These are phyloP conservation scores for Hypolimnas misippus DNA, from an alignment of 2,888 invertebrate species.

Conservation along the genomic window DNA sequence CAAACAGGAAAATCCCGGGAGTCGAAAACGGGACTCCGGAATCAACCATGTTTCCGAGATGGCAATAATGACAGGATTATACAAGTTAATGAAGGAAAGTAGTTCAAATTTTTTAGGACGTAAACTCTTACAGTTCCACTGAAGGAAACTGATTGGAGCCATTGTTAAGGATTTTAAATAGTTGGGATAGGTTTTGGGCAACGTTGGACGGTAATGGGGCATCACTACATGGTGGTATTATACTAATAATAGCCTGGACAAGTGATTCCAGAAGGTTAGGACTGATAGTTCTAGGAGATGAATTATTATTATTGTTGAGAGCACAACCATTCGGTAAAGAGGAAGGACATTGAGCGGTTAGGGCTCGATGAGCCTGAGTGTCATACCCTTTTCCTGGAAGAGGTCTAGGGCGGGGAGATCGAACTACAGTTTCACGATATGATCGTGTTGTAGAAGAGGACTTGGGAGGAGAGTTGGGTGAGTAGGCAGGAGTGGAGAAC, in stretches of 20 bases:
- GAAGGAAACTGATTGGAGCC: constrained; percentile 3
- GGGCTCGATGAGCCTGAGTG: background rate
- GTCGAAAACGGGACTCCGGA: background rate
- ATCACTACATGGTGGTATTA: constrained; percentile 2
- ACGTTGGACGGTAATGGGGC: constrained; percentile 17
- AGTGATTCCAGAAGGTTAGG: background rate
- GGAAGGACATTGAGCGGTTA: background rate
- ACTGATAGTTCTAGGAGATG: background rate
- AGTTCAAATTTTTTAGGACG: constrained; percentile 15
- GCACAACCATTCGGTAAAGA: background rate
- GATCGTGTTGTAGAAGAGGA: constrained; percentile 7
- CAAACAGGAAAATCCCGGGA: constrained; percentile 10
- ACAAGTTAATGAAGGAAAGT: background rate
- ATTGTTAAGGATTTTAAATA: constrained; percentile 9
- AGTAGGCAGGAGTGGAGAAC: background rate
- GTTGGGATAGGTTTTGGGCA: background rate
- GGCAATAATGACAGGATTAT: background rate
- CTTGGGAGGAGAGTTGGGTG: background rate
- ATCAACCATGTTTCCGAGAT: constrained; percentile 10
- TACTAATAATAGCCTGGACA: background rate
- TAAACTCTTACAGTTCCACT: constrained; percentile 10
- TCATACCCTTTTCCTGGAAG: constrained; percentile 4
- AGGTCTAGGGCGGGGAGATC: constrained; percentile 11
- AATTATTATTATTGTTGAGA: background rate
- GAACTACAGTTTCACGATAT: constrained; percentile 3